Percentiles rank a stretch among this genome's conserved stretches.
phyloP scores from a whole-genome alignment of 2,113 vertebrate genomes.

The Leptosomus discolor region DNA sequence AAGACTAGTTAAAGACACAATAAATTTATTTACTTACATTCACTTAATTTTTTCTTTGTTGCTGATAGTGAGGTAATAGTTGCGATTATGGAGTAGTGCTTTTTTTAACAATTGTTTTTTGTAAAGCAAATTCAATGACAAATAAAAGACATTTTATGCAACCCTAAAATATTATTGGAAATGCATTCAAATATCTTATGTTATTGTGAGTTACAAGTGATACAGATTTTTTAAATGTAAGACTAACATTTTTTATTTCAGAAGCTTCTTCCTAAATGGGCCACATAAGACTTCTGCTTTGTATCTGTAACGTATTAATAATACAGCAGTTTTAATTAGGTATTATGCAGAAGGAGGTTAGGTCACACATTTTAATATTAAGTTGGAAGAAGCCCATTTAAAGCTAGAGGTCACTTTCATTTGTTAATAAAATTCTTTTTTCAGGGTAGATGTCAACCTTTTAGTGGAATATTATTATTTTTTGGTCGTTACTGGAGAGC shows the following conservation, averaged over 20 bases:
- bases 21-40: background rate
- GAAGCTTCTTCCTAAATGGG: background rate
- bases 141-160: background rate
- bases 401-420: background rate
- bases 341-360: background rate
- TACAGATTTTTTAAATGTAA: background rate
- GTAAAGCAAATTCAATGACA: background rate
- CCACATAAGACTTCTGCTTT: background rate
- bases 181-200: background rate
- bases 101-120: background rate
- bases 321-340: conserved; percentile 37
- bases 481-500: background rate
- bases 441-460: background rate
- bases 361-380: conserved; percentile 18
- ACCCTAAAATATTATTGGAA: background rate
- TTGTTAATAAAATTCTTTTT: background rate
- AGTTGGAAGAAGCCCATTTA: background rate
- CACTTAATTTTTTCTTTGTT: background rate
- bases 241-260: background rate
- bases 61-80: background rate
- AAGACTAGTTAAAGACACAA: background rate
- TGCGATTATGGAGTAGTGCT: background rate
- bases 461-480: background rate
- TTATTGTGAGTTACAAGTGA: background rate
- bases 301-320: background rate